Evolutionary conservation across 1,140 invertebrate species (phyloP).

Genomic region (Rhynchophorus ferrugineus): DNA sequence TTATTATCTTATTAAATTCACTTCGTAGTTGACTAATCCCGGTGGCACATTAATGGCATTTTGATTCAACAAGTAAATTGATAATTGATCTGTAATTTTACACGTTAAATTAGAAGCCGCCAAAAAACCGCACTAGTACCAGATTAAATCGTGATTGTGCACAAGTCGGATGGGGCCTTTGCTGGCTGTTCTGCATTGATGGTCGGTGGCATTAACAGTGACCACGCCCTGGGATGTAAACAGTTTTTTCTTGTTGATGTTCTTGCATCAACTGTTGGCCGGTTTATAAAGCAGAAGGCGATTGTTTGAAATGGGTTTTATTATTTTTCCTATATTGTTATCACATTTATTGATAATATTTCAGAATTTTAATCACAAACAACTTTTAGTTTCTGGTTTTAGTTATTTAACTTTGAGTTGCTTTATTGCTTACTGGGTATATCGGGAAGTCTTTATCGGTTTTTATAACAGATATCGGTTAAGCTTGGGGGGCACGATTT

Average conservation of each 20-base stretch:
- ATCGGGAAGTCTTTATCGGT: no score
- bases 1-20: background rate
- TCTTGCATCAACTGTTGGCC: no score
- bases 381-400: no score
- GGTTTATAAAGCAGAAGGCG: no score
- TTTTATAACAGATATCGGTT: no score
- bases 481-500: no score
- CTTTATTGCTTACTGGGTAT: no score
- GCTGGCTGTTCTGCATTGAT: background rate
- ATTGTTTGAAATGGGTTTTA: no score
- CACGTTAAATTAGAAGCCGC: background rate
- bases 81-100: background rate
- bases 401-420: no score
- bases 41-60: background rate
- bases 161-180: background rate
- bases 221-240: background rate
- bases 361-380: no score
- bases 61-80: background rate
- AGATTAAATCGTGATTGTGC: background rate
- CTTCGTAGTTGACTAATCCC: background rate
- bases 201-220: background rate
- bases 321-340: no score
- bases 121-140: background rate
- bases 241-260: background rate
- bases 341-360: no score